A percentile compares a stretch with the other conserved stretches of the same genome.
Evolutionary conservation across 2,113 vertebrate species (phyloP).

Genomic region (Cyanoramphus novaezelandiae): DNA sequence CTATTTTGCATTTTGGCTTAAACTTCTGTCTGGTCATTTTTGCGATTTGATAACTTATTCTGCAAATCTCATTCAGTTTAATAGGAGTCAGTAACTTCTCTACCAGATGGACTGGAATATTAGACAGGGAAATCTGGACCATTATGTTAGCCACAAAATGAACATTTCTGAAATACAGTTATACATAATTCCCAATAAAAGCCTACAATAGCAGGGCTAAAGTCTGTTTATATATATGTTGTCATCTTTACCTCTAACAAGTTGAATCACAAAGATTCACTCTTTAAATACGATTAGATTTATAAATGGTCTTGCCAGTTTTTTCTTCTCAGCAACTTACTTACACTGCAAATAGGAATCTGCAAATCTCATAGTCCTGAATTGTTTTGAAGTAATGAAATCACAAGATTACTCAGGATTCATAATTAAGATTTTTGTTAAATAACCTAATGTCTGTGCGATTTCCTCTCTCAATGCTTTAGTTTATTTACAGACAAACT

Average conservation of each 20-base stretch:
- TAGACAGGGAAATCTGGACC: slow-evolving; percentile 34
- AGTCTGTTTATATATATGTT: slow-evolving; percentile 10
- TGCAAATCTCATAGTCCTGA: neutral
- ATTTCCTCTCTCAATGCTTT: neutral
- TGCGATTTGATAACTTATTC: slow-evolving; percentile 40
- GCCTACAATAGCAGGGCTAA: slow-evolving; percentile 37
- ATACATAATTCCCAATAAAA: slow-evolving; percentile 22
- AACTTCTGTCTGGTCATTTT: slow-evolving; percentile 27
- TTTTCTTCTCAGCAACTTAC: neutral
- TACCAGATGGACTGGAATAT: slow-evolving; percentile 2
- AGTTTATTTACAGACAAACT: neutral
- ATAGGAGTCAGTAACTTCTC: slow-evolving; percentile 32
- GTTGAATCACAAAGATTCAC: slow-evolving; percentile 7
- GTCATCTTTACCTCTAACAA: slow-evolving; percentile 36
- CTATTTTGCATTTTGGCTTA: neutral
- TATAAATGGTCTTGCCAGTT: slow-evolving; percentile 10
- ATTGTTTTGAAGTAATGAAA: slow-evolving; percentile 22
- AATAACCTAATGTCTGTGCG: neutral
- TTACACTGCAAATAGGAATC: slow-evolving; percentile 16
- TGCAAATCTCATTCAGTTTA: slow-evolving; percentile 24
- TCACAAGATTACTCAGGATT: neutral
- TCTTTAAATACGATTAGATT: slow-evolving; percentile 38
- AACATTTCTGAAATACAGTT: slow-evolving; percentile 8
- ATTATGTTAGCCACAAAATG: neutral
- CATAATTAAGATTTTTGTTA: neutral